Conservation (phyloP, 1,140 invertebrate genomes). For the Drosophila baimaii region DNA sequence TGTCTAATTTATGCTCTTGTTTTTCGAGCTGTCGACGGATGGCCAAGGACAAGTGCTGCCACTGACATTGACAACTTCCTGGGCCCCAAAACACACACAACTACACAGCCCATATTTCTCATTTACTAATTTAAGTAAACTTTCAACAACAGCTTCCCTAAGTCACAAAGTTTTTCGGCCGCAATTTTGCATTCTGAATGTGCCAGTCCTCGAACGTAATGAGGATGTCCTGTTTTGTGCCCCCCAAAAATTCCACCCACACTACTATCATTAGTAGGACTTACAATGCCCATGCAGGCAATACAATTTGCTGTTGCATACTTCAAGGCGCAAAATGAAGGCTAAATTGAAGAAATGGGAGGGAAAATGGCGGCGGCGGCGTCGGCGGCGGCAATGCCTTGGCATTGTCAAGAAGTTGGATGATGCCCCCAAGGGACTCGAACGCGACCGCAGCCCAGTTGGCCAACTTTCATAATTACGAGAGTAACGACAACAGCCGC, state of each 20-base stretch:
- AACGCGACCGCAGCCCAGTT: constrained; percentile 57
- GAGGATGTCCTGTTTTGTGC: constrained; percentile 75
- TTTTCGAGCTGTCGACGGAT: constrained; percentile 55
- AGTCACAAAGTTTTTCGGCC: constrained; percentile 45
- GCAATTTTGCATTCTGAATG: constrained; percentile 44
- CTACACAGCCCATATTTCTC: constrained; percentile 66
- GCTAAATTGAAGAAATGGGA: constrained; percentile 1
- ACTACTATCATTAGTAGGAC: constrained; percentile 55
- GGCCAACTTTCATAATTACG: constrained; percentile 79
- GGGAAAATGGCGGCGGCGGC: not conserved
- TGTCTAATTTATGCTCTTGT: constrained; percentile 79
- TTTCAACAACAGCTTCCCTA: constrained; percentile 52
- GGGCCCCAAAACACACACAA: constrained; percentile 55
- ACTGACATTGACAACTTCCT: constrained; percentile 75
- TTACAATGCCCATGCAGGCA: constrained; percentile 6
- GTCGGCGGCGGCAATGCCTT: too few species aligned
- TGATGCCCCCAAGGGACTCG: constrained; percentile 46
- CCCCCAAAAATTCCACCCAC: constrained; percentile 59
- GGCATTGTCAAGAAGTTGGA: constrained; percentile 60
- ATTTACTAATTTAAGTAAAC: constrained; percentile 81
- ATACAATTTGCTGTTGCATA: constrained; percentile 43
- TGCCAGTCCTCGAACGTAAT: constrained; percentile 61
- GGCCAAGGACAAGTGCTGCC: constrained; percentile 34
- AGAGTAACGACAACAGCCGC: constrained; percentile 59
- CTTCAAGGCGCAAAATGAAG: constrained; percentile 33